Base-by-base conservation (phyloP, 2,113 vertebrate genomes). In the Stigmatopora nigra region DNA sequence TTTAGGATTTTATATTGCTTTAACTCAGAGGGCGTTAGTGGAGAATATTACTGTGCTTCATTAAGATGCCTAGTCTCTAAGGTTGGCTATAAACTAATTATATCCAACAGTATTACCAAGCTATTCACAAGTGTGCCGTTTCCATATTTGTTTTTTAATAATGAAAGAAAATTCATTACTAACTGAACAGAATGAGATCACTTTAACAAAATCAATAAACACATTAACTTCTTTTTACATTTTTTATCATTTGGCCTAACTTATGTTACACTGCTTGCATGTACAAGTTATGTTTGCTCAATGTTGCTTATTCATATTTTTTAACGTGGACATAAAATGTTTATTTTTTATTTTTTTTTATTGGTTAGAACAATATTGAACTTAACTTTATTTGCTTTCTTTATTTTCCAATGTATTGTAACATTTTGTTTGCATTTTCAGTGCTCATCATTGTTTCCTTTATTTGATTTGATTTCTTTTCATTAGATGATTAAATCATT, bases 401-500 rank as follows among this genome's bases (percentile, higher is more conserved):
- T 84, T 60, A 74, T 83, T 86, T 82, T 73, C 44, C 44, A 84
- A 78, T 81, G 78, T 80, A 78, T 46, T 82, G 68, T 75, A 81
- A 82, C 59, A 64, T 89, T 86, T 88, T 86, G 73, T 84, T 81
- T 84, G 78, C 78, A 72, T 72, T 71, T 80, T 83, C 68, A 77
- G 74, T 81, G 72, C 68, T 82, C 81, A 78, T 79, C 82, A 59
- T 83, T 85, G 76, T 86, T 86, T 84, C 69, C 31, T 86, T 86
- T 57, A 80, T 85, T 87, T 86, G 78, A 87, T 86, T 88, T 89
- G 82, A 82, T 86, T 87, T 88, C 79, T 88, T 87, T 89, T 88
- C 71, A 86, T 88, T 87, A 87, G 85, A 86, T 87, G 53, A 56
- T 82, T 84, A 70, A 87, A 82, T 86, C 85, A 84, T 89, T 83